These are phyloP conservation scores for Origma solitaria DNA, from an alignment of 2,113 vertebrate genomes.

Conservation along the genomic window DNA sequence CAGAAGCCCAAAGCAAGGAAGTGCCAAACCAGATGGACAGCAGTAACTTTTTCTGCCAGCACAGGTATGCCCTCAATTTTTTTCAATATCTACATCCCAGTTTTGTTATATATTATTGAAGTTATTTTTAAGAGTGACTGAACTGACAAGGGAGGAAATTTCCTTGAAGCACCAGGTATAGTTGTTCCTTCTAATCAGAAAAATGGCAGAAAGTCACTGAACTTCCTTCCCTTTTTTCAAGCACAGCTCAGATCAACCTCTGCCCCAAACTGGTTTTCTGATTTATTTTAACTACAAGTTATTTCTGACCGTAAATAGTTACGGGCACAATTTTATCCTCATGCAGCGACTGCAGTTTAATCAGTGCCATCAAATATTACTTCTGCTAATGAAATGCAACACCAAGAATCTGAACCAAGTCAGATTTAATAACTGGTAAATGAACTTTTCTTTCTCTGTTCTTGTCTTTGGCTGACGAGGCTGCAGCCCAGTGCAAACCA, in stretches of 20 bases:
- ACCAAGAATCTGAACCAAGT: background rate
- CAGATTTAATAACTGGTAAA: background rate
- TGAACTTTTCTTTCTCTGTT: background rate
- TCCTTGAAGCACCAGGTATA: background rate
- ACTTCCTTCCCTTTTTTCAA: fast-evolving
- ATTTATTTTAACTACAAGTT: background rate
- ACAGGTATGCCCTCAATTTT: background rate
- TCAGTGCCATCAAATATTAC: background rate
- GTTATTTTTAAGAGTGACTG: background rate
- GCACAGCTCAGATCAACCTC: background rate
- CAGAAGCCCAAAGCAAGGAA: background rate
- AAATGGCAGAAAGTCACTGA: background rate
- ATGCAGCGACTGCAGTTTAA: background rate
- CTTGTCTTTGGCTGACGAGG: background rate
- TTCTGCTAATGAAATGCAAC: background rate
- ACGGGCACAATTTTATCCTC: background rate
- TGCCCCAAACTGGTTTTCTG: background rate
- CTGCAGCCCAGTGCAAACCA: background rate
- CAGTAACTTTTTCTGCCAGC: background rate
- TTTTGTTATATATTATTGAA: no score
- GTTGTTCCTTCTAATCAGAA: background rate
- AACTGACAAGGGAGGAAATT: background rate
- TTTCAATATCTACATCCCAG: background rate
- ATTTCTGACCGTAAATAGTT: background rate
- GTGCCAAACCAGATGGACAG: background rate